These are phyloP conservation scores for Sminthurinus aureus DNA, from an alignment of 2,888 invertebrate species.

Conservation along the genomic window DNA sequence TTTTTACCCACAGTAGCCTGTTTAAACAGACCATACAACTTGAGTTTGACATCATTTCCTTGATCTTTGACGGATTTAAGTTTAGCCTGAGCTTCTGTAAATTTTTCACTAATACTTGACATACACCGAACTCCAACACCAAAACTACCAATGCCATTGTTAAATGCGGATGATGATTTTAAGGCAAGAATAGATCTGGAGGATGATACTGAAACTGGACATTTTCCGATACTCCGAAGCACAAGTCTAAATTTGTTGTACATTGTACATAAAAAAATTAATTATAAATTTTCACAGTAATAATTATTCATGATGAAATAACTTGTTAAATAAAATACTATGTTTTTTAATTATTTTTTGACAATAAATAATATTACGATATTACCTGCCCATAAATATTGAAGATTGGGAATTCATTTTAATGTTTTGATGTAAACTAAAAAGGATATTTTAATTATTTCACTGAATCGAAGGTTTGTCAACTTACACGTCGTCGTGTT, in stretches of 20 bases:
- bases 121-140: not conserved
- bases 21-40: slow-evolving; percentile 68
- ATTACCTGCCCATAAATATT: not conserved
- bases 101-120: slow-evolving; percentile 25
- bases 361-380: not conserved
- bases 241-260: not conserved
- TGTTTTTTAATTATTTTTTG: too few species aligned
- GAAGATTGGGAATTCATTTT: not conserved
- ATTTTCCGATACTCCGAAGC: not conserved
- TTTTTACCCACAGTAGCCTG: slow-evolving; percentile 67
- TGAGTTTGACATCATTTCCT: slow-evolving; percentile 62
- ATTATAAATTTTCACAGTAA: too few species aligned
- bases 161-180: not conserved
- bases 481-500: too few species aligned
- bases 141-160: too few species aligned
- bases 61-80: slow-evolving; percentile 39
- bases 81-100: slow-evolving; percentile 31
- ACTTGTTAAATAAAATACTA: too few species aligned
- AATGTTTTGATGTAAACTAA: too few species aligned
- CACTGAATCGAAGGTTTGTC: too few species aligned
- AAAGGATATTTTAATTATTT: too few species aligned
- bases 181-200: not conserved
- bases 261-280: too few species aligned
- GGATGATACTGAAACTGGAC: not conserved
- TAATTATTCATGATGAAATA: too few species aligned